Conservation (phyloP, 2,113 vertebrate genomes). For the Myotis yumanensis region DNA sequence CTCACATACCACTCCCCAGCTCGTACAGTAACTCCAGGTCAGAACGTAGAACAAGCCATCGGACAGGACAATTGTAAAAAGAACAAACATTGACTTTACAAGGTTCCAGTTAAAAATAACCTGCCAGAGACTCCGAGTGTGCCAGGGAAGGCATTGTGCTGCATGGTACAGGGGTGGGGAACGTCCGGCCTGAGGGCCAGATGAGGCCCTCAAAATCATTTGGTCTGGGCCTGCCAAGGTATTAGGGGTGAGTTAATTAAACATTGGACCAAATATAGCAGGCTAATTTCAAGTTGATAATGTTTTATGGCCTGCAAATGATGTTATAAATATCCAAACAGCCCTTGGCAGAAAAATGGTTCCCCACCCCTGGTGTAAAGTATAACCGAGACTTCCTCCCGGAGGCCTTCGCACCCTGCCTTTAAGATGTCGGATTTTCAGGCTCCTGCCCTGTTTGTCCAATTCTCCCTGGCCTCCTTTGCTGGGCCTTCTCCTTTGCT, state of each 20-base stretch:
- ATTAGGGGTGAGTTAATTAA: too few species aligned
- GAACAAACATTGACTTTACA: slow-evolving; percentile 80
- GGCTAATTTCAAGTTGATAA: too few species aligned
- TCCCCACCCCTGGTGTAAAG: not conserved
- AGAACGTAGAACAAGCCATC: slow-evolving; percentile 63
- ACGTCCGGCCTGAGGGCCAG: too few species aligned
- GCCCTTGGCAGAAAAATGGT: too few species aligned
- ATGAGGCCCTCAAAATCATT: too few species aligned
- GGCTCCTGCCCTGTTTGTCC: not conserved
- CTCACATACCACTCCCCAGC: not conserved
- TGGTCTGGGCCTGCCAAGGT: too few species aligned
- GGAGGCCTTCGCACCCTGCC: not conserved
- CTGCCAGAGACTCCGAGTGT: slow-evolving; percentile 15
- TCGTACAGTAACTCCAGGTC: slow-evolving; percentile 38
- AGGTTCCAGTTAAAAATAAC: slow-evolving; percentile 77
- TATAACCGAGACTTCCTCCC: not conserved
- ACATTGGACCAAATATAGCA: too few species aligned
- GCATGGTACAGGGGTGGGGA: too few species aligned
- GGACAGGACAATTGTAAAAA: slow-evolving; percentile 53
- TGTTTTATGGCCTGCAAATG: too few species aligned
- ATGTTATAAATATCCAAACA: too few species aligned
- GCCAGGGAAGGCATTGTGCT: slow-evolving; percentile 15
- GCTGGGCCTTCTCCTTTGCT: not conserved
- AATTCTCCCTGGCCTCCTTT: not conserved
- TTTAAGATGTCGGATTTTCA: not conserved